A percentile compares a stretch with the other conserved stretches of the same genome.
Conservation (phyloP, 53 echinoderm and acorn worm genomes). For the Arbacia lixula region DNA sequence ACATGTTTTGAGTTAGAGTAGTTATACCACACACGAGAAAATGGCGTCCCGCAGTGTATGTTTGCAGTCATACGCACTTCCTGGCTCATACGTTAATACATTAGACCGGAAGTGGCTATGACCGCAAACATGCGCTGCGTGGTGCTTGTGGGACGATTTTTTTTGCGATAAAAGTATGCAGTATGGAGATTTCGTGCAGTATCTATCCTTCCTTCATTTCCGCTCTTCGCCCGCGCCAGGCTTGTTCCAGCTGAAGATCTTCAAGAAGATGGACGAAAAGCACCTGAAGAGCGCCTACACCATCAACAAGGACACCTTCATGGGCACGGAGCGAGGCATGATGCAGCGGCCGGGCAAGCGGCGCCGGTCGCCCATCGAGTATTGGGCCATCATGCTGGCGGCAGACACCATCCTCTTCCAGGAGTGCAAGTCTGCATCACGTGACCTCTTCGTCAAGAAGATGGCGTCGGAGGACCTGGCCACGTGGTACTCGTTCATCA, state of each 20-base stretch:
- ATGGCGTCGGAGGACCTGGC: slow-evolving; percentile 58
- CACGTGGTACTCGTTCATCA: slow-evolving; percentile 74
- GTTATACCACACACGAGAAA: no score
- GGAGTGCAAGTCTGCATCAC: slow-evolving; percentile 47
- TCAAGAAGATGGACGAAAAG: slow-evolving; percentile 68
- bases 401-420: slow-evolving; percentile 78
- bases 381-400: slow-evolving; percentile 79
- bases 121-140: no score
- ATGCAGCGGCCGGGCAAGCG: slow-evolving; percentile 46
- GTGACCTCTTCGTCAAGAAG: slow-evolving; percentile 37
- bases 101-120: no score
- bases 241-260: slow-evolving; percentile 75
- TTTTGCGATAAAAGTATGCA: neutral
- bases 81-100: no score
- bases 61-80: no score
- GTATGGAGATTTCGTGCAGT: neutral
- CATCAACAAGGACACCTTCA: slow-evolving; percentile 80
- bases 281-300: slow-evolving; percentile 68
- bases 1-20: no score
- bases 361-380: slow-evolving; percentile 33
- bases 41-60: no score
- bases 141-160: no score
- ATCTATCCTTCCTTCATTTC: neutral
- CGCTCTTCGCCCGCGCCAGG: slow-evolving; percentile 26
- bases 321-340: slow-evolving; percentile 82